These are phyloP conservation scores for Parauchenoglanis ngamensis DNA, from an alignment of 2,797 vertebrate genomes.

Conservation along the genomic window DNA sequence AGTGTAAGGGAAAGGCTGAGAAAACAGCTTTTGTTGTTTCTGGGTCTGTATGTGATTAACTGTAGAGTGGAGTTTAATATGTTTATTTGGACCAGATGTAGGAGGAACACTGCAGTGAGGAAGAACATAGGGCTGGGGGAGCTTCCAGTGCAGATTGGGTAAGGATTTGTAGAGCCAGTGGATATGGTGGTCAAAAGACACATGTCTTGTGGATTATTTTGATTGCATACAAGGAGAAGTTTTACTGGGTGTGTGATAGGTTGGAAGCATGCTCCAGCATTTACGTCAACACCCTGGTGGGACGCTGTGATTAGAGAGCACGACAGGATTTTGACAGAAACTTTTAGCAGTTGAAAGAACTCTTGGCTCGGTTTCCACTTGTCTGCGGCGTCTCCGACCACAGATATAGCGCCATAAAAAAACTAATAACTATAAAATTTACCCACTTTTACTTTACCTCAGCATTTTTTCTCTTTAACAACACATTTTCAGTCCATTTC, in stretches of 20 bases:
- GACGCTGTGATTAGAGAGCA: slow-evolving; percentile 44
- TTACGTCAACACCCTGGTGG: slow-evolving; percentile 58
- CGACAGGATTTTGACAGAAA: slow-evolving; percentile 7
- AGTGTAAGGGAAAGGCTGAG: slow-evolving; percentile 48
- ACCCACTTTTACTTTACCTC: neutral
- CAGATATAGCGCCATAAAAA: slow-evolving; percentile 9
- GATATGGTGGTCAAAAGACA: slow-evolving; percentile 58
- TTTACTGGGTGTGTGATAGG: slow-evolving; percentile 63
- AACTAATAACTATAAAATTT: neutral
- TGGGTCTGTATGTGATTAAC: slow-evolving; percentile 70
- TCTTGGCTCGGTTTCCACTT: slow-evolving; percentile 10
- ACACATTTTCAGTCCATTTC: neutral
- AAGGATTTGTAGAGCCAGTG: slow-evolving; percentile 42
- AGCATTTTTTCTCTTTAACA: neutral
- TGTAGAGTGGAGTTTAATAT: slow-evolving; percentile 56
- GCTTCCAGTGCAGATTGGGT: slow-evolving; percentile 44
- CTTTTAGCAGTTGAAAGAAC: neutral
- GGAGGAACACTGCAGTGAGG: slow-evolving; percentile 57
- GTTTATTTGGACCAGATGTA: slow-evolving; percentile 75
- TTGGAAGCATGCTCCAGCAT: slow-evolving; percentile 55
- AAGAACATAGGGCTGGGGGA: slow-evolving; percentile 45
- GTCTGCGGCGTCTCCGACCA: slow-evolving; percentile 2
- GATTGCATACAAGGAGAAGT: slow-evolving; percentile 44
- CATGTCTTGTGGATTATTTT: slow-evolving; percentile 55
- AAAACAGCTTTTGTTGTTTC: slow-evolving; percentile 49